A percentile compares a stretch with the other conserved stretches of the same genome.
Conservation (phyloP, 1,140 invertebrate genomes). For the Stegodyphus dumicola region DNA sequence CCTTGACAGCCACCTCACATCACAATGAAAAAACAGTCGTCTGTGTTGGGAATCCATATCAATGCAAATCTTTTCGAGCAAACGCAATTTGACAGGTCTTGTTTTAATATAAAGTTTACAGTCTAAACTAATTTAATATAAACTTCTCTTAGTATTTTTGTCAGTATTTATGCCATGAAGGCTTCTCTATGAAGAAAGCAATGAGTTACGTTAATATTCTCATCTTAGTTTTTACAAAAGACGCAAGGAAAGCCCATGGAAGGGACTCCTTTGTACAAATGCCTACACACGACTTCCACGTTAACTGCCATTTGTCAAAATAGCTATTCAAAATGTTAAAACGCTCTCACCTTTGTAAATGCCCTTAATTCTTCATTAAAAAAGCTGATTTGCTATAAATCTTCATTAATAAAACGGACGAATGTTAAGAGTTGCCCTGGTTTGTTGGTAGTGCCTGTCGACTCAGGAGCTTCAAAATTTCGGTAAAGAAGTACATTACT, state of each 20-base stretch:
- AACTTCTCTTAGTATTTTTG: slow-evolving; percentile 2
- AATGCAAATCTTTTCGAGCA: not conserved
- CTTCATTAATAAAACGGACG: not conserved
- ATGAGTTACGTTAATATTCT: not conserved
- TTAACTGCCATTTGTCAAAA: slow-evolving; percentile 11
- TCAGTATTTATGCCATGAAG: not conserved
- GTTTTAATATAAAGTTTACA: slow-evolving; percentile 11
- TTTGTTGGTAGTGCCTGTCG: slow-evolving; percentile 2
- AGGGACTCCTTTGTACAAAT: not conserved
- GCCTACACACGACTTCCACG: slow-evolving; percentile 2
- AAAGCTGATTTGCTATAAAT: slow-evolving; percentile 1
- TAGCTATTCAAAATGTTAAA: slow-evolving; percentile 7
- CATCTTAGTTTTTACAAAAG: not conserved
- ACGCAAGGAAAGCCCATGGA: not conserved
- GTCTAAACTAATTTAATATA: slow-evolving; percentile 5
- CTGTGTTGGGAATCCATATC: not conserved
- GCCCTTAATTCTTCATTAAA: not conserved
- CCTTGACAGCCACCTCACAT: not conserved
- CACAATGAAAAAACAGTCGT: not conserved
- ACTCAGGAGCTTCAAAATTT: slow-evolving; percentile 1
- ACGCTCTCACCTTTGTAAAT: not conserved
- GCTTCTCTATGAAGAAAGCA: not conserved
- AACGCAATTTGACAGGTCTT: not conserved
- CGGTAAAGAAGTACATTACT: not conserved
- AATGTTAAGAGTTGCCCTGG: not conserved